Conservation (phyloP, 2,113 vertebrate species). For the Gobio gobio region DNA sequence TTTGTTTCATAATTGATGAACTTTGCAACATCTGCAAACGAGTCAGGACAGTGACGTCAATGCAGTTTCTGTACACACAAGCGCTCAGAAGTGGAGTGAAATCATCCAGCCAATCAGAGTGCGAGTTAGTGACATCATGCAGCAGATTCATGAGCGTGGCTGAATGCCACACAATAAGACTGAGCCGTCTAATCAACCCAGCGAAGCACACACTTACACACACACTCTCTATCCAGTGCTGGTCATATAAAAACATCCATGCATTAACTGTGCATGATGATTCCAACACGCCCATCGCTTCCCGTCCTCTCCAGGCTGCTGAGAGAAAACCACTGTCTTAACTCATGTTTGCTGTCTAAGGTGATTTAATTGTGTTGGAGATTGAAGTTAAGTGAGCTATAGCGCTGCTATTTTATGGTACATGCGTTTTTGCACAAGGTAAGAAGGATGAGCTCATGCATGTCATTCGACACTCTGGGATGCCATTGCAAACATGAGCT, state of each 20-base stretch:
- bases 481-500: neutral
- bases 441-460: conserved; percentile 2
- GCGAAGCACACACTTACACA: conserved; percentile 34
- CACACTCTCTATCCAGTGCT: too few relatives aligned
- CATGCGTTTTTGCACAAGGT: conserved; percentile 36
- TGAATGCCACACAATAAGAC: conserved; percentile 55
- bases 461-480: neutral
- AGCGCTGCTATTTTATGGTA: conserved; percentile 18
- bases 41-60: neutral
- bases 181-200: conserved; percentile 65
- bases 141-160: neutral
- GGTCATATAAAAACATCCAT: neutral
- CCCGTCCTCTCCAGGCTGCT: neutral
- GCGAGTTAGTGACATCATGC: conserved; percentile 56
- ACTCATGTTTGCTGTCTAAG: neutral
- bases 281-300: neutral
- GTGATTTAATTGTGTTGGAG: conserved; percentile 6
- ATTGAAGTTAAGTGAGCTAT: conserved; percentile 29
- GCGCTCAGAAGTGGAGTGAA: neutral
- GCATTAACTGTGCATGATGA: neutral
- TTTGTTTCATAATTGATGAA: too few relatives aligned
- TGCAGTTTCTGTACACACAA: neutral
- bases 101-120: neutral
- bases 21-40: neutral
- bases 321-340: neutral